phyloP scores from a whole-genome alignment of 2,113 vertebrate species.

The Corvus cornix region DNA sequence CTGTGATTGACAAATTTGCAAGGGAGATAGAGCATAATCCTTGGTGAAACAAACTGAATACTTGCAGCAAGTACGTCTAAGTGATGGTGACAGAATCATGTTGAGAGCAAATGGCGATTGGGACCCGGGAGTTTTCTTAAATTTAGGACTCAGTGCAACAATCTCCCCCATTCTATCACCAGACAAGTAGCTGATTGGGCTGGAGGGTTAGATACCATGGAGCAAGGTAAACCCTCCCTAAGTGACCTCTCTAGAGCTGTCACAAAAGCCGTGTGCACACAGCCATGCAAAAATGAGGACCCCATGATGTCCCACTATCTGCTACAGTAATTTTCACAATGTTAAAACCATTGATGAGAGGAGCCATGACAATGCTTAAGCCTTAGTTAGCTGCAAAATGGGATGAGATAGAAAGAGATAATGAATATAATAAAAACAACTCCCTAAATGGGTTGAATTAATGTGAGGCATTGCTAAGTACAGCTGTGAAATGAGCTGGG shows the following conservation, averaged over 20 bases:
- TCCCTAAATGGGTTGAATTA: background rate
- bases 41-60: background rate
- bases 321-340: background rate
- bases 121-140: background rate
- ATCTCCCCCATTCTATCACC: background rate
- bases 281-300: background rate
- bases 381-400: background rate
- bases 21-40: background rate
- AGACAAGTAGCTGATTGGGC: background rate
- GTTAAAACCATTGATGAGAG: background rate
- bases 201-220: background rate
- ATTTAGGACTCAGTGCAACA: background rate
- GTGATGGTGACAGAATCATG: background rate
- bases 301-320: background rate
- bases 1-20: accelerated
- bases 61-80: background rate
- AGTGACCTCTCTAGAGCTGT: background rate
- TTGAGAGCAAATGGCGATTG: background rate
- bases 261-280: background rate
- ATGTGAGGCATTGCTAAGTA: background rate
- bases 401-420: background rate
- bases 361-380: background rate
- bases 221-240: background rate
- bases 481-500: background rate
- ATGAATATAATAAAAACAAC: background rate